These are phyloP conservation scores for Labeo catla DNA, from an alignment of 2,113 vertebrate genomes.

Conservation along the genomic window DNA sequence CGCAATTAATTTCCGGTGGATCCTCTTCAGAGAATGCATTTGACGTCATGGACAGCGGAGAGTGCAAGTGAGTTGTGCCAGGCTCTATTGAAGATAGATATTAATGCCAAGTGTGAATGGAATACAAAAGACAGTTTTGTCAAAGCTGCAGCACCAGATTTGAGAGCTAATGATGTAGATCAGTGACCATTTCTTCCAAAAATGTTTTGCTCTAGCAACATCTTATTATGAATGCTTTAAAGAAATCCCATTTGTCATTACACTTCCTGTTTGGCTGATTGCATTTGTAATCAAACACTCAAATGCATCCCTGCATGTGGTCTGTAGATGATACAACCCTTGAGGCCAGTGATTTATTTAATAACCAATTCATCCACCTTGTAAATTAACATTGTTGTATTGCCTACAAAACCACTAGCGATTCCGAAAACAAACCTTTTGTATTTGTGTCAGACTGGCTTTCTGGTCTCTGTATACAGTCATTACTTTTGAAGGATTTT, in stretches of 20 bases:
- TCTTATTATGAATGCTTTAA: neutral
- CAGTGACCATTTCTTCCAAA: neutral
- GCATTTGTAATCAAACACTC: conserved; percentile 23
- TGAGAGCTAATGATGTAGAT: neutral
- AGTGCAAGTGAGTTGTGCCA: neutral
- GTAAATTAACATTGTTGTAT: neutral
- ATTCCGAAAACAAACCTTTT: neutral
- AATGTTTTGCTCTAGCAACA: neutral
- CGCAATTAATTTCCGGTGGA: neutral
- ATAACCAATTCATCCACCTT: conserved; percentile 7
- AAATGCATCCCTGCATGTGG: neutral
- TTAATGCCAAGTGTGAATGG: neutral
- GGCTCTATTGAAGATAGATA: neutral
- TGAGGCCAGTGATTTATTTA: neutral
- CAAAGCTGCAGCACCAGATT: neutral
- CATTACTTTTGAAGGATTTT: neutral
- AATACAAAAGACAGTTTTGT: neutral
- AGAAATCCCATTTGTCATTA: neutral
- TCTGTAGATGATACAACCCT: neutral
- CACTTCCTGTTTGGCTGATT: neutral
- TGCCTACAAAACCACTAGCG: neutral
- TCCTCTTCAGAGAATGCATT: neutral
- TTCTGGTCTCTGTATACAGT: neutral
- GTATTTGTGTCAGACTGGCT: neutral
- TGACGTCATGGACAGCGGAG: neutral